Percentiles rank a stretch among this genome's conserved stretches.
phyloP scores from a whole-genome alignment of 2,797 vertebrate species.

The Bufotes viridis region DNA sequence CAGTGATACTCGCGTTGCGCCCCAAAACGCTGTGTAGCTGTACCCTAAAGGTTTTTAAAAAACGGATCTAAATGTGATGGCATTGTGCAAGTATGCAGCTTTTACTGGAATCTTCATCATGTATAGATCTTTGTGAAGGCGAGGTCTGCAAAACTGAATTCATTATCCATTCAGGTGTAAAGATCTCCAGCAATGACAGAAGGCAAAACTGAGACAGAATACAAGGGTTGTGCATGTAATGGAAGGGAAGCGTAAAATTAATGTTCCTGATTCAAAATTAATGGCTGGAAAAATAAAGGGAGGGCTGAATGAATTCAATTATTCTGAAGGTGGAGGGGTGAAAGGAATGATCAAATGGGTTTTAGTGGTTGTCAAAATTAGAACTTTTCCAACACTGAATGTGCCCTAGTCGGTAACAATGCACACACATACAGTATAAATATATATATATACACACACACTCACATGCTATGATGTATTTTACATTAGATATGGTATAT shows the following conservation, averaged over 20 bases:
- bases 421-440: neutral
- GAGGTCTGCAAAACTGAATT: neutral
- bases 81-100: neutral
- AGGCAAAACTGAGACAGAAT: conserved; percentile 34
- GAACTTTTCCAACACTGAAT: neutral
- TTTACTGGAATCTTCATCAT: neutral
- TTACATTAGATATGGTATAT: neutral
- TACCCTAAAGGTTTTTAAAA: neutral
- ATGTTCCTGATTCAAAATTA: conserved; percentile 43
- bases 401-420: neutral
- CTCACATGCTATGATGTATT: neutral
- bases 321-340: conserved; percentile 36
- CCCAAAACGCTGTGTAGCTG: neutral
- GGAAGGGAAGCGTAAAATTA: conserved; percentile 31
- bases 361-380: conserved; percentile 14
- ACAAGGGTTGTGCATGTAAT: conserved; percentile 29
- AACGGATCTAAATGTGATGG: no score
- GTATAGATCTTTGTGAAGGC: neutral
- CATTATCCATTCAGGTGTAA: conserved; percentile 5
- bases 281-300: conserved; percentile 43
- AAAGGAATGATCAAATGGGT: conserved; percentile 12
- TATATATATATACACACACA: neutral
- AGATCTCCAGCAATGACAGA: conserved; percentile 5
- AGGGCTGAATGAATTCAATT: conserved; percentile 34
- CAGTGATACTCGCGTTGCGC: no score